Base-by-base conservation (phyloP, 2,888 invertebrate genomes). In the Corythucha ciliata region DNA sequence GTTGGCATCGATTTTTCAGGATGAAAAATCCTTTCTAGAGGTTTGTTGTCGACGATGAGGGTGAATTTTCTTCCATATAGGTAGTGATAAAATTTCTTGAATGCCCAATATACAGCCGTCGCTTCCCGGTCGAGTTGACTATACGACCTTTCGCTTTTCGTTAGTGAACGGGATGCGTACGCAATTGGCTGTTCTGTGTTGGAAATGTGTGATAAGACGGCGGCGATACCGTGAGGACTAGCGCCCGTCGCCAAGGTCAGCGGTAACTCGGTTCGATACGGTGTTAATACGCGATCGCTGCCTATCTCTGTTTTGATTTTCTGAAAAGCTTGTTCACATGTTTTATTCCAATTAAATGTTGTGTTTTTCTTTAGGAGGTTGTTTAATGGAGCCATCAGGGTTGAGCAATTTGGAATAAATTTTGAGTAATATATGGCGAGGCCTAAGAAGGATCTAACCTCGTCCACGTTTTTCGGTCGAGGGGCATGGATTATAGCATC, bases 381-480 rank as follows among this genome's bases (percentile, higher is more conserved):
- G 46, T 64, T 59, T 22, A 66, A 36, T 7, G 63, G 64, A 46
- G 60, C 57, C 10, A 64, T n/a, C 20, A 63, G 51, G 4, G 58
- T 54, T 20, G 63, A 61, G 36, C 62, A 48, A 46, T 65, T 61
- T 57, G 60, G 52, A 2, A 67, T 52, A 51, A 66, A 67, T 33
- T 62, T 56, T 4, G 60, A 62, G 50, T 68, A 66, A 56, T 65
- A 67, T 55, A 63, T 63, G 12, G 62, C 57, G n/a, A 65, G 53
- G n/a, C 63, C 64, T n/a, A 66, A 24, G 52, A 65, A 63, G 6
- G 63, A 50, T 10, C 61, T 47, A 4, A 65, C 53, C 47, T 65
- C 60, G 16, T 60, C 57, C 36, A 57, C 58, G 44, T 61, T 63
- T n/a, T 16, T 52, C 10, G 63, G 64, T 10, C 34, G 34, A 48